phyloP scores from a whole-genome alignment of 1,140 invertebrate genomes.

The Aporrectodea caliginosa region DNA sequence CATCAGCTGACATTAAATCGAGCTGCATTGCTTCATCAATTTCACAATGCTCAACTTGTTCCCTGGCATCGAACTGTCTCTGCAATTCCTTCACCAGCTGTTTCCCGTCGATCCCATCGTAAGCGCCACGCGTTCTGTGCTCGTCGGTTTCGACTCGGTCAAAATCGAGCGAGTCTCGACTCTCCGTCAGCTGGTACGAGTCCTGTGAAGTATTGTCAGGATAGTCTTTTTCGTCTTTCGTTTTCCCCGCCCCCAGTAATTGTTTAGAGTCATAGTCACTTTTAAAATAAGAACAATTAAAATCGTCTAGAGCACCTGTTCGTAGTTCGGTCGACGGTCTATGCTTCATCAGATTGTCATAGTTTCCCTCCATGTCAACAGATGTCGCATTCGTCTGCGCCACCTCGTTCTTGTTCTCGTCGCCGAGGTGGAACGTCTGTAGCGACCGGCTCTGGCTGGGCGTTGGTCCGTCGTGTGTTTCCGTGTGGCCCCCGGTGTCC shows the following conservation, averaged over 20 bases:
- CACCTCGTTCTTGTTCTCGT: neutral
- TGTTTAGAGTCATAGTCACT: neutral
- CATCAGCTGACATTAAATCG: neutral
- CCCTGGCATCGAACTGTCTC: neutral
- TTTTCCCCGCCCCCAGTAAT: neutral
- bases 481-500: neutral
- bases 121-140: neutral
- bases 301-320: constrained; percentile 14
- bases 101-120: neutral
- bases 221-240: neutral
- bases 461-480: neutral
- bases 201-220: constrained; percentile 51
- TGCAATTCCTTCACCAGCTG: neutral
- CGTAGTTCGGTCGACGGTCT: neutral
- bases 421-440: neutral
- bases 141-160: constrained; percentile 18
- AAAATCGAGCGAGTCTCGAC: constrained; percentile 27
- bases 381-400: neutral
- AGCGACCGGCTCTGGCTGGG: neutral
- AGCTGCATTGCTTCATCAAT: neutral
- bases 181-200: constrained; percentile 50
- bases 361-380: neutral
- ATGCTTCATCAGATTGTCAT: neutral
- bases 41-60: neutral
- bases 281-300: constrained; percentile 23